A percentile compares a stretch with the other conserved stretches of the same genome.
phyloP scores from a whole-genome alignment of 2,113 vertebrate genomes.

The Spilogale gracilis region DNA sequence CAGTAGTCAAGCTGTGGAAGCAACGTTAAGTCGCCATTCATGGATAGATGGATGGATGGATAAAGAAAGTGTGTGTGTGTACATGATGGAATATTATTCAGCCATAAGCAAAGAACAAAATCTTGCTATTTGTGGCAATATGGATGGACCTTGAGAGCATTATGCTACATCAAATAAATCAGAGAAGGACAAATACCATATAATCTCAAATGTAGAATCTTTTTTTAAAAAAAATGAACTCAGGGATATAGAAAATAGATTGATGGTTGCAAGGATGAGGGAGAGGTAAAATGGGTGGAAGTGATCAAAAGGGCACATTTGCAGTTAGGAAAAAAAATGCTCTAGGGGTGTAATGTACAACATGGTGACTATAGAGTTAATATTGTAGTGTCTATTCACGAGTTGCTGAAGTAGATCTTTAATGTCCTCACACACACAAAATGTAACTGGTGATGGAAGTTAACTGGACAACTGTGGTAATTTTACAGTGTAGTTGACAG shows the following conservation, averaged over 20 bases:
- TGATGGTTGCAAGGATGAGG: neutral
- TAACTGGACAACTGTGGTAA: neutral
- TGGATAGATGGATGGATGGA: neutral
- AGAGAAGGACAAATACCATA: neutral
- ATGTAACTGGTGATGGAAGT: neutral
- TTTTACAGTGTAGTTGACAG: neutral
- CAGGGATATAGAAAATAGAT: neutral
- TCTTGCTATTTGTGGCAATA: neutral
- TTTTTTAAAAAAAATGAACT: neutral
- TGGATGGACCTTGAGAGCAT: neutral
- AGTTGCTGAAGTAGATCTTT: neutral
- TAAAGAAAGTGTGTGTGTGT: neutral
- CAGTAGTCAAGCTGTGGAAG: neutral
- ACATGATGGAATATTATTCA: neutral
- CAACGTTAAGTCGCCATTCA: neutral
- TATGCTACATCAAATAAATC: neutral
- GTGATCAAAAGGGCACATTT: neutral
- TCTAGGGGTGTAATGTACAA: neutral
- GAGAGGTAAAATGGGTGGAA: neutral
- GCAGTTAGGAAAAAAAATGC: neutral
- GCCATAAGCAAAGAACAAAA: neutral
- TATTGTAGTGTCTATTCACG: neutral
- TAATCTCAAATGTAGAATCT: neutral
- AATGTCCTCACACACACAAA: neutral
- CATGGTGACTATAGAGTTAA: neutral